A percentile compares a stretch with the other conserved stretches of the same genome.
Conservation (phyloP, 2,888 invertebrate species). For the Pterostichus niger region DNA sequence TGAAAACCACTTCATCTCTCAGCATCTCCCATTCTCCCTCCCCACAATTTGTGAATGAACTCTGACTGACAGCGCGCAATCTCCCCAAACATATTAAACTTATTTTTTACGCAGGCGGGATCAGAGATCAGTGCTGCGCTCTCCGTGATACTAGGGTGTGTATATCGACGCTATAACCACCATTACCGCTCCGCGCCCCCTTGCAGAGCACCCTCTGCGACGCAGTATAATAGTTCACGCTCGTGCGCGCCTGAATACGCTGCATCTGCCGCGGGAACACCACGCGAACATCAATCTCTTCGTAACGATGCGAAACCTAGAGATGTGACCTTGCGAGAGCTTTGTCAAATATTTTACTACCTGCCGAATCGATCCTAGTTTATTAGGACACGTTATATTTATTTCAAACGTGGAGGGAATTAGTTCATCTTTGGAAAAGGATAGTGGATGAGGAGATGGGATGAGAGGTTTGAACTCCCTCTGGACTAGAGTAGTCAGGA, state of each 20-base stretch:
- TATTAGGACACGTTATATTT: too few relatives aligned
- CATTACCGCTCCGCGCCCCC: conserved; percentile 4
- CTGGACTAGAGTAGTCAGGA: too few relatives aligned
- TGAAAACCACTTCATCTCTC: too few relatives aligned
- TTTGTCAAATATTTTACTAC: too few relatives aligned
- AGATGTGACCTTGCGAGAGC: neutral
- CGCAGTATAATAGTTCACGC: conserved; percentile 37
- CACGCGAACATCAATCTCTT: neutral
- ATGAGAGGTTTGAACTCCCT: too few relatives aligned
- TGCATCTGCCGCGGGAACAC: conserved; percentile 20
- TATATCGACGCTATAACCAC: conserved; percentile 33
- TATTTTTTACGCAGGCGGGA: conserved; percentile 34
- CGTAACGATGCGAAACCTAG: conserved; percentile 1
- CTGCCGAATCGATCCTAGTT: too few relatives aligned
- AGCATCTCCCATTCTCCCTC: neutral
- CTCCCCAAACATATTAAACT: conserved; percentile 30
- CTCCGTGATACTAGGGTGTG: conserved; percentile 10
- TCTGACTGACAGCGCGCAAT: conserved; percentile 1
- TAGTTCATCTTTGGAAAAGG: too few relatives aligned
- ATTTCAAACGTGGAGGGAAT: too few relatives aligned
- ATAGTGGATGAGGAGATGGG: too few relatives aligned
- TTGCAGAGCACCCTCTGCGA: neutral
- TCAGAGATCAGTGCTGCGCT: conserved; percentile 32
- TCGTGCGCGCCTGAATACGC: conserved; percentile 28
- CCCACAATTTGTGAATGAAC: conserved; percentile 23